Evolutionary conservation across 2,797 vertebrate genomes (phyloP).

Genomic region (Sus cebifrons): DNA sequence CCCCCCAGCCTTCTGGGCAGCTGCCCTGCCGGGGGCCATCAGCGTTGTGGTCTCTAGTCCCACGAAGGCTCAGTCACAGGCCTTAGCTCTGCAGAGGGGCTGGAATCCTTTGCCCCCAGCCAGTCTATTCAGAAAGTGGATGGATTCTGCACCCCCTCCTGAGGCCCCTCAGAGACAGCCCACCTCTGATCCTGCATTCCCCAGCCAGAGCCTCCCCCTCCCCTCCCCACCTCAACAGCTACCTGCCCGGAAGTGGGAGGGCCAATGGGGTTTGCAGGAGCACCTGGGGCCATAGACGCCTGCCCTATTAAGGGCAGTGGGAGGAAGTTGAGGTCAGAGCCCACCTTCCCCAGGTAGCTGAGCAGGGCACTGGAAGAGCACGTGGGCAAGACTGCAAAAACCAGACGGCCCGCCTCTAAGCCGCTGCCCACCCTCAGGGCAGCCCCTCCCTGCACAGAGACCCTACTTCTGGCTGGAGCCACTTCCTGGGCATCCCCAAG

Average conservation of each 20-base stretch:
- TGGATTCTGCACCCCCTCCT: not conserved
- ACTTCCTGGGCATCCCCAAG: not conserved
- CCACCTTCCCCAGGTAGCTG: not conserved
- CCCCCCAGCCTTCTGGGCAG: constrained; percentile 80
- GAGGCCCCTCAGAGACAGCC: not conserved
- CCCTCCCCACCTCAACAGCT: not conserved
- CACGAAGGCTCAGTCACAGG: not conserved
- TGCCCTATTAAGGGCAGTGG: not conserved
- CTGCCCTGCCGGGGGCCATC: constrained; percentile 53
- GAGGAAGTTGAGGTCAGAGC: not conserved
- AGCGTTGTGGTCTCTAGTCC: not conserved
- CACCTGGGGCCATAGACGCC: too few species aligned
- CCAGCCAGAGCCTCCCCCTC: not conserved
- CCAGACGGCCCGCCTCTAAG: not conserved
- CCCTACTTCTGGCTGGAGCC: not conserved
- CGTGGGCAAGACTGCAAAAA: not conserved
- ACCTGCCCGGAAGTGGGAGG: not conserved
- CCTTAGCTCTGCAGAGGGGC: too few species aligned
- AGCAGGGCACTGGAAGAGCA: not conserved
- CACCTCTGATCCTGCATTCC: not conserved
- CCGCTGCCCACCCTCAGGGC: not conserved
- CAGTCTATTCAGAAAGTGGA: not conserved
- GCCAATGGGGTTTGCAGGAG: not conserved
- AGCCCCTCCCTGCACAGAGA: not conserved
- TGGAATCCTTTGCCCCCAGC: not conserved